Conservation (phyloP, 2,797 vertebrate genomes). For the Balearica regulorum region DNA sequence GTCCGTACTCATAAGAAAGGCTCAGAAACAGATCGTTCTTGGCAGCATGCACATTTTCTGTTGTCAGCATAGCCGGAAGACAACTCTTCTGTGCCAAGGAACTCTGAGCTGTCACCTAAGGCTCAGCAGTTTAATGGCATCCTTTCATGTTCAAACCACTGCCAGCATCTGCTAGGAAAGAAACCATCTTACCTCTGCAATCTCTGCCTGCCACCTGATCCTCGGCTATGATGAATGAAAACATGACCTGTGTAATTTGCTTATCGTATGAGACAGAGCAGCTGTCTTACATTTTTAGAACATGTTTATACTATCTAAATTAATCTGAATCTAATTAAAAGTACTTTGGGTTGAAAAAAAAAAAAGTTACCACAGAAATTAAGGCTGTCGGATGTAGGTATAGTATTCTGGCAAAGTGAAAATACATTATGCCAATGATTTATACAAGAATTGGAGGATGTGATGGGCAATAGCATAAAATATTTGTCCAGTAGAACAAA, state of each 20-base stretch:
- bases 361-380: slow-evolving; percentile 13
- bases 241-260: background rate
- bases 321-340: slow-evolving; percentile 59
- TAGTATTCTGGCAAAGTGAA: background rate
- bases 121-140: background rate
- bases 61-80: background rate
- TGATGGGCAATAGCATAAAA: background rate
- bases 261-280: slow-evolving; percentile 30
- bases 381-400: background rate
- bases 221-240: background rate
- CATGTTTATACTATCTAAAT: slow-evolving; percentile 22
- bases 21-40: background rate
- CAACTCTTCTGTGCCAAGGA: background rate
- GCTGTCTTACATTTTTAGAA: slow-evolving; percentile 36
- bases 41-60: background rate
- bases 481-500: background rate
- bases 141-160: background rate
- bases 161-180: background rate
- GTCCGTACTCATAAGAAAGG: background rate
- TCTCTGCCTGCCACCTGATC: background rate
- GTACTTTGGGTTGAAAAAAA: slow-evolving; percentile 5
- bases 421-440: background rate
- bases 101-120: background rate
- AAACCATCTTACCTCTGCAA: background rate
- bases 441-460: background rate